These are phyloP conservation scores for Ectropis crepuscularia DNA, from an alignment of 2,888 invertebrate genomes.

Conservation along the genomic window DNA sequence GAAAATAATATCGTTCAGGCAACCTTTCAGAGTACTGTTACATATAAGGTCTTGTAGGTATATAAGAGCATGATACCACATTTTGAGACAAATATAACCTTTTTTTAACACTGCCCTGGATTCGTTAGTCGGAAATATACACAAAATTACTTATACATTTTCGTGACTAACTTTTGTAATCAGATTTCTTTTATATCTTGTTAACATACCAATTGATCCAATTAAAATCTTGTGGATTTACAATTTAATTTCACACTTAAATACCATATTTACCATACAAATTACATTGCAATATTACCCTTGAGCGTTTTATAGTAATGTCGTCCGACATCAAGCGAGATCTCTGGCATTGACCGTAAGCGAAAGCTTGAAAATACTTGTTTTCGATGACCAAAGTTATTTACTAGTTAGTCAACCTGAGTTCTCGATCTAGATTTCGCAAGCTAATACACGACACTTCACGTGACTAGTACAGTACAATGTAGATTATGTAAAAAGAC, in stretches of 20 bases:
- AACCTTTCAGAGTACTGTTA: too few relatives aligned
- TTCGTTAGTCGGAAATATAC: too few relatives aligned
- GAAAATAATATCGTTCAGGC: too few relatives aligned
- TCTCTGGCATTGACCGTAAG: conserved; percentile 69
- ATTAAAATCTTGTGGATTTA: conserved; percentile 2
- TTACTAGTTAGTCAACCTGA: conserved; percentile 35
- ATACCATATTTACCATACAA: conserved; percentile 26
- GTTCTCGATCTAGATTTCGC: conserved; percentile 36
- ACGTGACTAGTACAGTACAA: not conserved
- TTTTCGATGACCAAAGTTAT: conserved; percentile 43
- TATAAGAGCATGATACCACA: too few relatives aligned
- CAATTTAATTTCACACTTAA: conserved; percentile 14
- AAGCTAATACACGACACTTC: conserved; percentile 9
- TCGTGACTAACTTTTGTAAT: too few relatives aligned
- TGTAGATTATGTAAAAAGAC: not conserved
- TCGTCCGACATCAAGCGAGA: conserved; percentile 25
- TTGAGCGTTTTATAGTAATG: conserved; percentile 26
- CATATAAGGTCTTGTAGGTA: too few relatives aligned
- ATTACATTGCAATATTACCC: conserved; percentile 30
- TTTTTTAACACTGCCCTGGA: too few relatives aligned
- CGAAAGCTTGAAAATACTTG: conserved; percentile 63
- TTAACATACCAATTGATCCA: not conserved
- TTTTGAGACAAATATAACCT: too few relatives aligned
- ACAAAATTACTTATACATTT: too few relatives aligned
- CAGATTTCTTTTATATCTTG: not conserved